phyloP scores from a whole-genome alignment of 1,140 invertebrate genomes.

The Ceratitis capitata region DNA sequence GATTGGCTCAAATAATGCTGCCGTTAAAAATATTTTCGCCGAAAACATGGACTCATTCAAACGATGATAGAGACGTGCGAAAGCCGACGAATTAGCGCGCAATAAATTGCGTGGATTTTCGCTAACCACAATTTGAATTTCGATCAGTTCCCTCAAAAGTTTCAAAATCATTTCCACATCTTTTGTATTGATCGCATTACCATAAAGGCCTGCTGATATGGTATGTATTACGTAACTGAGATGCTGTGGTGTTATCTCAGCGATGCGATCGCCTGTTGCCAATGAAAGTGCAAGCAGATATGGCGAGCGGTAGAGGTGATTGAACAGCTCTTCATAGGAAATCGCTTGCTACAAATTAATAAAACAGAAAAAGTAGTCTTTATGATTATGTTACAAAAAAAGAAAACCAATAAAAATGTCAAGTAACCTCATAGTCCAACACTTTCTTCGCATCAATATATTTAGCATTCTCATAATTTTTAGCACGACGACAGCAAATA shows the following conservation, averaged over 20 bases:
- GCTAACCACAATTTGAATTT: slow-evolving; percentile 81
- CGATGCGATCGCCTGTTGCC: slow-evolving; percentile 77
- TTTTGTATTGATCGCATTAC: slow-evolving; percentile 79
- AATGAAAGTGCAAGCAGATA: slow-evolving; percentile 83
- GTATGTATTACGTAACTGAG: slow-evolving; percentile 77
- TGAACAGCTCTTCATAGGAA: slow-evolving; percentile 82
- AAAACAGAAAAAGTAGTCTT: not conserved
- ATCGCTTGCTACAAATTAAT: slow-evolving; percentile 73
- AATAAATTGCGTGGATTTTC: slow-evolving; percentile 87
- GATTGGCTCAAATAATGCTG: slow-evolving; percentile 90
- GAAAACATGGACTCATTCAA: slow-evolving; percentile 92
- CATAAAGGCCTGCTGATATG: slow-evolving; percentile 85
- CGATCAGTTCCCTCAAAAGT: slow-evolving; percentile 82
- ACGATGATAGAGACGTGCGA: slow-evolving; percentile 87
- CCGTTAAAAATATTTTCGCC: slow-evolving; percentile 91
- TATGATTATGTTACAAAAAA: not conserved
- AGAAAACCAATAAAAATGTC: not conserved
- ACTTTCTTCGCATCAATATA: slow-evolving; percentile 92
- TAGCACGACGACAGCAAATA: slow-evolving; percentile 80
- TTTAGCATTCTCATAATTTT: slow-evolving; percentile 78
- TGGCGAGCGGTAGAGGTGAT: slow-evolving; percentile 80
- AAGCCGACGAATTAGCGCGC: slow-evolving; percentile 85
- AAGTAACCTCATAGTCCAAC: slow-evolving; percentile 77
- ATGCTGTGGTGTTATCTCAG: slow-evolving; percentile 69
- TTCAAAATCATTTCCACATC: slow-evolving; percentile 84